Conservation (phyloP, 2,113 vertebrate genomes). For the Scortum barcoo region DNA sequence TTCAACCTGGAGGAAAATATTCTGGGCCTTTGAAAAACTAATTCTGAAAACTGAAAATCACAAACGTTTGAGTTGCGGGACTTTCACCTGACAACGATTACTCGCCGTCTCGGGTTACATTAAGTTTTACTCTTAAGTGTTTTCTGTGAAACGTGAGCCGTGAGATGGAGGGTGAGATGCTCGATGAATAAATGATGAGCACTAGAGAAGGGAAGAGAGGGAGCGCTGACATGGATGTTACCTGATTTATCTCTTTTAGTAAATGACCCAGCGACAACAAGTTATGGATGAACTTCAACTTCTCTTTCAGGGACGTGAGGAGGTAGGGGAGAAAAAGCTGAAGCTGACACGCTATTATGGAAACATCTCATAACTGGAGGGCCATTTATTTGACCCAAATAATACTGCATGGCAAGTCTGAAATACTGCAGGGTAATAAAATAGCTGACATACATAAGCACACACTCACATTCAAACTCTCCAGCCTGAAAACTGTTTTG, state of each 20-base stretch:
- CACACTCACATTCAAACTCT: conserved; percentile 42
- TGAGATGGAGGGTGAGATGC: conserved; percentile 68
- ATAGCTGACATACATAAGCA: conserved; percentile 17
- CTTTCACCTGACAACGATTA: conserved; percentile 34
- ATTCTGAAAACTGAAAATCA: not conserved
- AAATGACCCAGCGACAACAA: conserved; percentile 23
- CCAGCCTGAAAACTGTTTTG: conserved; percentile 16
- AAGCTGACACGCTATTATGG: not conserved
- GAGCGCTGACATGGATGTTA: conserved; percentile 27
- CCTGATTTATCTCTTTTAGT: conserved; percentile 41
- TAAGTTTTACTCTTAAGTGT: conserved; percentile 34
- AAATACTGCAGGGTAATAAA: conserved; percentile 54
- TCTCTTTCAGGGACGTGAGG: conserved; percentile 44
- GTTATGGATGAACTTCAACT: conserved; percentile 31
- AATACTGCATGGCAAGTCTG: conserved; percentile 47
- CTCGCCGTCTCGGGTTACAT: not conserved
- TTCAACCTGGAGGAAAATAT: conserved; percentile 7
- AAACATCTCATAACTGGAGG: conserved; percentile 7
- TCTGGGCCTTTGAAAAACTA: conserved; percentile 4
- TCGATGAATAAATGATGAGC: conserved; percentile 69
- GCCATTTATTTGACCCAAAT: conserved; percentile 16
- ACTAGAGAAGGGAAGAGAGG: conserved; percentile 23
- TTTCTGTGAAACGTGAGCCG: conserved; percentile 57
- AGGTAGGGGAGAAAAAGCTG: conserved; percentile 38
- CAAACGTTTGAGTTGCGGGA: not conserved